A percentile compares a stretch with the other conserved stretches of the same genome.
These are phyloP conservation scores for Oplegnathus fasciatus DNA, from an alignment of 2,113 vertebrate species.

Conservation along the genomic window DNA sequence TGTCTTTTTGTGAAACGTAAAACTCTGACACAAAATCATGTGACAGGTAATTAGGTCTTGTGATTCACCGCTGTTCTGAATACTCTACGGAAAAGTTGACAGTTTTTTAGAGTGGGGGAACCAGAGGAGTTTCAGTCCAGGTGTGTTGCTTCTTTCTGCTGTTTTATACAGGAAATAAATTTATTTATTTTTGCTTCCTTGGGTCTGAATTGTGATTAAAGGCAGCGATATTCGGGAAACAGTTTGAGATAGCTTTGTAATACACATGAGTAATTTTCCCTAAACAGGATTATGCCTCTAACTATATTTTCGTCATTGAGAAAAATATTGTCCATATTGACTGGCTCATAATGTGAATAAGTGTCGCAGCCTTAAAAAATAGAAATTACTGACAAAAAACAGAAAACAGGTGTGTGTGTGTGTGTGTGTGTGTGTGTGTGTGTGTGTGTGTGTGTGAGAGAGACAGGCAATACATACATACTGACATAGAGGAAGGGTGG, in stretches of 20 bases:
- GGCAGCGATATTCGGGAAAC: neutral
- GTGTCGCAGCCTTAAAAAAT: neutral
- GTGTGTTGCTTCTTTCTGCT: neutral
- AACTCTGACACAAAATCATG: conserved; percentile 22
- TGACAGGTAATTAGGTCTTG: conserved; percentile 40
- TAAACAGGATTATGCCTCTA: neutral
- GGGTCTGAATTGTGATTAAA: neutral
- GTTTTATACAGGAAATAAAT: neutral
- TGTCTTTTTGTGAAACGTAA: conserved; percentile 2
- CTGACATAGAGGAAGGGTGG: conserved; percentile 34
- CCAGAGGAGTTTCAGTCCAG: neutral
- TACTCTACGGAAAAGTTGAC: neutral
- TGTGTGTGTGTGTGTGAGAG: neutral
- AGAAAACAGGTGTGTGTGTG: conserved; percentile 3
- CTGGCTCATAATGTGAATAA: neutral
- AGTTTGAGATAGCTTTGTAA: conserved; percentile 4
- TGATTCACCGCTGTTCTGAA: conserved; percentile 19
- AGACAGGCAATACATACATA: conserved; percentile 29
- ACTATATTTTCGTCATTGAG: neutral
- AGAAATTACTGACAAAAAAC: neutral
- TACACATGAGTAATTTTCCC: neutral
- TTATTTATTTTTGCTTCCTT: neutral
- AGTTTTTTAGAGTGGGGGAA: neutral
- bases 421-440: neutral
- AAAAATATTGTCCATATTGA: neutral